phyloP scores from a whole-genome alignment of 2,113 vertebrate genomes.

The Greenwoodochromis staneri region DNA sequence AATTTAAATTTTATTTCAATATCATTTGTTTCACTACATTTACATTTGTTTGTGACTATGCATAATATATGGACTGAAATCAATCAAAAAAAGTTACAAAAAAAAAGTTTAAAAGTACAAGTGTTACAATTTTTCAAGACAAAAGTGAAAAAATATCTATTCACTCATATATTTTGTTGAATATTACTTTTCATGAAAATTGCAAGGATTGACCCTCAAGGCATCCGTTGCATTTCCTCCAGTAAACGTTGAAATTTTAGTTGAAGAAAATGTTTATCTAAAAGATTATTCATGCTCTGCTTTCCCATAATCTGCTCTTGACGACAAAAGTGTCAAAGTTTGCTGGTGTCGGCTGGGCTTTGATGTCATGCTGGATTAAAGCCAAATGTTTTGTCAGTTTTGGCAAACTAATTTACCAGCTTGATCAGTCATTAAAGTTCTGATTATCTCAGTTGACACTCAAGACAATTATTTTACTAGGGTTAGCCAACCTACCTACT shows the following conservation, averaged over 20 bases:
- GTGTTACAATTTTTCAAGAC: neutral
- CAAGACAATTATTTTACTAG: neutral
- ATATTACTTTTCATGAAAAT: neutral
- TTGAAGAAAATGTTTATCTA: neutral
- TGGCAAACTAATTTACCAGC: neutral
- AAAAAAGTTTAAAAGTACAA: neutral
- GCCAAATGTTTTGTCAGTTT: neutral
- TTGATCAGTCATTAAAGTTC: neutral
- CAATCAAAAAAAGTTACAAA: neutral
- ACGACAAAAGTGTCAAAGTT: neutral
- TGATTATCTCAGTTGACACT: neutral
- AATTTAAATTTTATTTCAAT: neutral
- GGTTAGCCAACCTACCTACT: neutral
- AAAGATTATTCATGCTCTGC: neutral
- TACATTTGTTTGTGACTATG: neutral
- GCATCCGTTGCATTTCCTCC: neutral
- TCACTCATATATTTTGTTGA: neutral
- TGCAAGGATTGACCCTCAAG: neutral
- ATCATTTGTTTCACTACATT: neutral
- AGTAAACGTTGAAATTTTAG: rapidly evolving
- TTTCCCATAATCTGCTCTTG: neutral
- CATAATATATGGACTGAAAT: neutral
- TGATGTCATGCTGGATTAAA: neutral
- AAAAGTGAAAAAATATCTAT: neutral
- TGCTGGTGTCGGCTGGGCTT: neutral